phyloP scores from a whole-genome alignment of 2,888 invertebrate species.

The Anagyrus pseudococci region DNA sequence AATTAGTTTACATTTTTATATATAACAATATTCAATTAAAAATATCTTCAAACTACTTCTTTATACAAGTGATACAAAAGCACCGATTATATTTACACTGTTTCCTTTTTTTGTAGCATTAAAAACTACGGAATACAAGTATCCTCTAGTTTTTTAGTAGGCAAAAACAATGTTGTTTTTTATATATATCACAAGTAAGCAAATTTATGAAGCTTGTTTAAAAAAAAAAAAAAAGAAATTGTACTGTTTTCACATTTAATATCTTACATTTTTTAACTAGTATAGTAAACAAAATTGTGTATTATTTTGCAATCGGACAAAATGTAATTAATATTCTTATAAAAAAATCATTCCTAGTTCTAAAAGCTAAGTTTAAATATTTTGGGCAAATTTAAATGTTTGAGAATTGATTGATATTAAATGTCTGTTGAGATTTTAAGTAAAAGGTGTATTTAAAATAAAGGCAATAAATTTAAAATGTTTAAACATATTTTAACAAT shows the following conservation, averaged over 20 bases:
- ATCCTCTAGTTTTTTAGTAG: slow-evolving; percentile 18
- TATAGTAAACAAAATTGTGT: too few species aligned
- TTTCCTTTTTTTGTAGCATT: too few species aligned
- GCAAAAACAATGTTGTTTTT: slow-evolving; percentile 18
- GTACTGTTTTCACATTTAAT: too few species aligned
- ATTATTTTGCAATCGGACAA: too few species aligned
- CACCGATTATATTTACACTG: too few species aligned
- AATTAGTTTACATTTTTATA: slow-evolving; percentile 27
- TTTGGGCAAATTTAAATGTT: background rate
- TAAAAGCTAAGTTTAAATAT: too few species aligned
- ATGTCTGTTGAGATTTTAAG: background rate
- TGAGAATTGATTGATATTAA: background rate
- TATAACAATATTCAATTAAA: slow-evolving; percentile 3
- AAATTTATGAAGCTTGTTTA: too few species aligned
- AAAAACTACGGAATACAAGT: slow-evolving; percentile 25
- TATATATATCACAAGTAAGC: slow-evolving; percentile 15
- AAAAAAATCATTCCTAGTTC: background rate
- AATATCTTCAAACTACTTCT: too few species aligned
- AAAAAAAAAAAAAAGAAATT: background rate
- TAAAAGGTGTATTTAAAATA: background rate
- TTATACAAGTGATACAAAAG: too few species aligned
- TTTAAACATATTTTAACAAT: background rate
- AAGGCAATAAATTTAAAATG: background rate
- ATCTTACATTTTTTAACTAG: too few species aligned
- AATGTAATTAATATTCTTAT: too few species aligned